Conservation (phyloP, 2,888 invertebrate genomes). For the Oasisia sp. region DNA sequence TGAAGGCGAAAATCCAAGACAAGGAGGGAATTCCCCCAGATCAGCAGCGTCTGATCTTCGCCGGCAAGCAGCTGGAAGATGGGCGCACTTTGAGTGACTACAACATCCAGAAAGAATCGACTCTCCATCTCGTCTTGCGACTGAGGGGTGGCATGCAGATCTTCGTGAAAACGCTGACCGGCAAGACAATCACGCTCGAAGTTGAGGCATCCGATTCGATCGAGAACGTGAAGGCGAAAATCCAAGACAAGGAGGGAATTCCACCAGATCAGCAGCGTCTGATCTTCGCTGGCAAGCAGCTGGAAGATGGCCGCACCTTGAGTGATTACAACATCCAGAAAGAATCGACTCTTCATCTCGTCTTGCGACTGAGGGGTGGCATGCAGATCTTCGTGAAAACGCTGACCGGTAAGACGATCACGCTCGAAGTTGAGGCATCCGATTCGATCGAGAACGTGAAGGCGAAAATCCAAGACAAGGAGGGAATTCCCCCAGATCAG, state of each 20-base stretch:
- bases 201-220: constrained; percentile 76
- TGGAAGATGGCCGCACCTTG: constrained; percentile 90
- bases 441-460: constrained; percentile 97
- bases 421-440: constrained; percentile 76
- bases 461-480: constrained; percentile 63
- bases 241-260: constrained; percentile 18
- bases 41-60: constrained; percentile 89
- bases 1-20: constrained; percentile 73
- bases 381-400: constrained; percentile 69
- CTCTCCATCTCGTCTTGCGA: constrained; percentile 68
- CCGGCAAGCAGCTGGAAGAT: constrained; percentile 92
- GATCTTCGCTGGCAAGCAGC: constrained; percentile 91
- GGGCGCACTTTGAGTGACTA: constrained; percentile 90
- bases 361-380: constrained; percentile 81
- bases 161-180: constrained; percentile 69
- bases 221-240: constrained; percentile 17
- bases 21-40: constrained; percentile 72
- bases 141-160: constrained; percentile 14
- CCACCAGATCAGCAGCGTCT: constrained; percentile 77
- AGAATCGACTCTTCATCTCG: constrained; percentile 91
- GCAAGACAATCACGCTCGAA: constrained; percentile 64
- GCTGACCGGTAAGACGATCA: constrained; percentile 65
- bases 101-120: constrained; percentile 95
- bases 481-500: constrained; percentile 76
- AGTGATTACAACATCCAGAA: constrained; percentile 96